Base-by-base conservation (phyloP, 2,113 vertebrate genomes). In the Thamnophis sirtalis region DNA sequence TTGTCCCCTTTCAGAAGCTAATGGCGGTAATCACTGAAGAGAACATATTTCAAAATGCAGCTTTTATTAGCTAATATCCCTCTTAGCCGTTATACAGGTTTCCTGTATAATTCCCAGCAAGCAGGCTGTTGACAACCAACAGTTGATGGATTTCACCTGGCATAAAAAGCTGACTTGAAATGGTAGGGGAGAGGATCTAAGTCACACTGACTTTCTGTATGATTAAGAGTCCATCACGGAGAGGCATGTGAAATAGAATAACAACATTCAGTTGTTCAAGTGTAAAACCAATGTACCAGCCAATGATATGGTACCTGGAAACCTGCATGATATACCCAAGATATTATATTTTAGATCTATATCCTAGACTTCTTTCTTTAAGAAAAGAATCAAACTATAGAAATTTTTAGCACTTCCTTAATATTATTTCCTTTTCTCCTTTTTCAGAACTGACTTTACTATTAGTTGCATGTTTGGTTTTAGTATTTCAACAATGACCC, bases 31-130 rank as follows among this genome's bases (percentile, higher is more conserved):
- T 17, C 93, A 93, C 94, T 94, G 90, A 54, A 93, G 95, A 94
- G 87, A 85, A 92, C 90, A 33, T 90, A 0, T 91, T 84, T 28
- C 24, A 93, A 88, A 1, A 95, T 91, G 80, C 86, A 33, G 19
- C 88, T 95, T 93, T 91, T 86, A 88, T 92, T 93, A 92, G 24
- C 53, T 93, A 88, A 94, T 84, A 17, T 93, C 94, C 73, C 11
- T 28, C 86, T 90, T 89, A 48, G 91, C 87, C 87, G 92, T 13
- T 94, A 89, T 55, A 21, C 9, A 94, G 33, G 8, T 95, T 96
- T 95, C 95, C 95, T 95, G 87, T 60, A 93, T 86, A 89, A 95
- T 53, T 94, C 93, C 89, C 89, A 93, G 92, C 92, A 95, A 95
- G 58, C 21, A 17, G 2, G 2, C 50, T 91, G 15, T 86, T 95